phyloP scores from a whole-genome alignment of 2,797 vertebrate species.

The Sarcoramphus papa region DNA sequence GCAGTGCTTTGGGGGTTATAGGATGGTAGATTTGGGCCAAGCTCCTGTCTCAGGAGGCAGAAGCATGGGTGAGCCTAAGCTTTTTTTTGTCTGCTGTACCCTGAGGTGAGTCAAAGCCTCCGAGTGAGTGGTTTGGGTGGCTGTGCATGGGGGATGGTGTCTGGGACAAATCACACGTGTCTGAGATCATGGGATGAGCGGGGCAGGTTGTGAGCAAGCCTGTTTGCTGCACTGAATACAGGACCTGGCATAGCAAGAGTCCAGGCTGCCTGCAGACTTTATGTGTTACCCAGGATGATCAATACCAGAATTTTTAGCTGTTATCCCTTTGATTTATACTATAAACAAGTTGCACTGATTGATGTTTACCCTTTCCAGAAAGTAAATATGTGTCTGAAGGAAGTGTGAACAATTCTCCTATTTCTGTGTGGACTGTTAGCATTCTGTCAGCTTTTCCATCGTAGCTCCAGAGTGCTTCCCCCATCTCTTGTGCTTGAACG shows the following conservation, averaged over 20 bases:
- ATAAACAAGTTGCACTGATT: background rate
- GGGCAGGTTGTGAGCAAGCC: background rate
- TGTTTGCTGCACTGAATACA: accelerated
- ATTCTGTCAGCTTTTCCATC: background rate
- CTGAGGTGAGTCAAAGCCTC: background rate
- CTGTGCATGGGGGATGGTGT: accelerated
- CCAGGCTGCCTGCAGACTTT: background rate
- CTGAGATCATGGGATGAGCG: accelerated
- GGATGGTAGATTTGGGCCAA: background rate
- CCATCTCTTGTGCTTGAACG: accelerated
- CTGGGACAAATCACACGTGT: accelerated
- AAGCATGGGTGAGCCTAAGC: background rate
- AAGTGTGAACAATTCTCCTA: accelerated
- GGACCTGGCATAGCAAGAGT: background rate
- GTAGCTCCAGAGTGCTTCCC: background rate
- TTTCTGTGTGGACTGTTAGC: background rate
- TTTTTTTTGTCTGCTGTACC: background rate
- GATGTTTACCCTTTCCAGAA: background rate
- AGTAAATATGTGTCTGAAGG: background rate
- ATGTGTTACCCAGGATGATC: background rate
- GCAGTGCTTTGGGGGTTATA: background rate
- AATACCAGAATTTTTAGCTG: background rate
- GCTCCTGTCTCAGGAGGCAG: accelerated
- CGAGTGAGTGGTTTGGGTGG: background rate
- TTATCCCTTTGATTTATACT: background rate